These are phyloP conservation scores for Cyclopterus lumpus DNA, from an alignment of 2,797 vertebrate species.

Conservation along the genomic window DNA sequence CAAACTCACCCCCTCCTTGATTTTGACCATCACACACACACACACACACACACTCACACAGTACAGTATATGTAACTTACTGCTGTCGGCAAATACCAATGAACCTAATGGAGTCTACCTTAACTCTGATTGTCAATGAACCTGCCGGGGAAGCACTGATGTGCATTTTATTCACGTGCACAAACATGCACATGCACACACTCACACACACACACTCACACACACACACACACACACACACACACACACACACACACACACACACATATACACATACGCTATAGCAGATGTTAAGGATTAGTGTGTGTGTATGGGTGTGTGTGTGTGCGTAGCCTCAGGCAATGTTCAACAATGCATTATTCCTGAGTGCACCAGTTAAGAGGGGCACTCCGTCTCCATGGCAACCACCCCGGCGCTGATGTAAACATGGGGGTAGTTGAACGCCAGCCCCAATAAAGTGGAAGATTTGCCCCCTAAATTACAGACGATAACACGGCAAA, in stretches of 20 bases:
- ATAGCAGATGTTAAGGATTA: constrained; percentile 78
- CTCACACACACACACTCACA: constrained; percentile 27
- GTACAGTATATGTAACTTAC: constrained; percentile 54
- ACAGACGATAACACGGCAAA: constrained; percentile 33
- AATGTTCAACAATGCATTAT: constrained; percentile 86
- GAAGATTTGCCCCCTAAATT: constrained; percentile 47
- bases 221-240: constrained; percentile 55
- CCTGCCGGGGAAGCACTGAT: constrained; percentile 58
- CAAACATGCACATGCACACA: constrained; percentile 40
- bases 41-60: constrained; percentile 14
- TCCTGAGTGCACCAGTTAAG: constrained; percentile 86
- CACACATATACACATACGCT: constrained; percentile 68
- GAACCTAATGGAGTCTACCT: constrained; percentile 74
- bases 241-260: constrained; percentile 53
- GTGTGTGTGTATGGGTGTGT: constrained; percentile 56
- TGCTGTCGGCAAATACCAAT: constrained; percentile 71
- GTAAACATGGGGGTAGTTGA: constrained; percentile 81
- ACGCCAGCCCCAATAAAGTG: constrained; percentile 68
- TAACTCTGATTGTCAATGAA: constrained; percentile 78
- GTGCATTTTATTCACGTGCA: constrained; percentile 61
- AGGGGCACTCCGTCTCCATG: constrained; percentile 83
- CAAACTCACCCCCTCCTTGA: constrained; percentile 49
- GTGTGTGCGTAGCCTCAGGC: constrained; percentile 79
- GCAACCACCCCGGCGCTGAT: constrained; percentile 76
- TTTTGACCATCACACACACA: constrained; percentile 52